These are phyloP conservation scores for Triops longicaudatus DNA, from an alignment of 1,140 invertebrate genomes.

Conservation along the genomic window DNA sequence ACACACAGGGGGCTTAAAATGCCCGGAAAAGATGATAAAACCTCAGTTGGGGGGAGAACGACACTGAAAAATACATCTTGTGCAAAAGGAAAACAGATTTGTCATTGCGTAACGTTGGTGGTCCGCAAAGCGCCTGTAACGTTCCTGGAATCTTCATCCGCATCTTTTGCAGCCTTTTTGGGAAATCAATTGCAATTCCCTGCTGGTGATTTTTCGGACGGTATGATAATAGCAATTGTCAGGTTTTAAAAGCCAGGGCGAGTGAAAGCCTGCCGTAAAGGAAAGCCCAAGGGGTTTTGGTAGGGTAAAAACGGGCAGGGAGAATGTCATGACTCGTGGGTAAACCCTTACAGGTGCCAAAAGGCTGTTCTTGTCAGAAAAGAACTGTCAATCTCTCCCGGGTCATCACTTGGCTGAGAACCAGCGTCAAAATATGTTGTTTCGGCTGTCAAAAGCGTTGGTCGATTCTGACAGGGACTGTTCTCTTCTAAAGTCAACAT, in stretches of 20 bases:
- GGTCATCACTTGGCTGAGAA: background rate
- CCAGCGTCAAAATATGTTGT: conserved; percentile 6
- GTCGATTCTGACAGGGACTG: background rate
- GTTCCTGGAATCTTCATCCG: background rate
- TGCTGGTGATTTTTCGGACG: background rate
- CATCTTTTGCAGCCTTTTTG: background rate
- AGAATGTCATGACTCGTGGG: background rate
- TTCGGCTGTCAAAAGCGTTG: conserved; percentile 5
- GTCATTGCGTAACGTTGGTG: background rate
- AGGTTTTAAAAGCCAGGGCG: background rate
- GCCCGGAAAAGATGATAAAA: background rate
- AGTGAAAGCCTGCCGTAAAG: background rate
- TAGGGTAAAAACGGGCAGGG: no score
- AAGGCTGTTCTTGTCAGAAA: conserved; percentile 2
- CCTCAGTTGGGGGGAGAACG: background rate
- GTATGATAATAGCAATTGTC: background rate
- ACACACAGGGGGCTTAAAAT: background rate
- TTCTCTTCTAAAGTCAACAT: conserved; percentile 24
- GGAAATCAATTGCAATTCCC: background rate
- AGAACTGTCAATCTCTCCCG: background rate
- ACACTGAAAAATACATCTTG: background rate
- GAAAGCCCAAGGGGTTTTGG: background rate
- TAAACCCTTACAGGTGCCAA: conserved; percentile 11
- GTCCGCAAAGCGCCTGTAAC: background rate
- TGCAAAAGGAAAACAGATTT: background rate